These are phyloP conservation scores for Drosophila subpulchrella DNA, from an alignment of 1,140 invertebrate species.

Conservation along the genomic window DNA sequence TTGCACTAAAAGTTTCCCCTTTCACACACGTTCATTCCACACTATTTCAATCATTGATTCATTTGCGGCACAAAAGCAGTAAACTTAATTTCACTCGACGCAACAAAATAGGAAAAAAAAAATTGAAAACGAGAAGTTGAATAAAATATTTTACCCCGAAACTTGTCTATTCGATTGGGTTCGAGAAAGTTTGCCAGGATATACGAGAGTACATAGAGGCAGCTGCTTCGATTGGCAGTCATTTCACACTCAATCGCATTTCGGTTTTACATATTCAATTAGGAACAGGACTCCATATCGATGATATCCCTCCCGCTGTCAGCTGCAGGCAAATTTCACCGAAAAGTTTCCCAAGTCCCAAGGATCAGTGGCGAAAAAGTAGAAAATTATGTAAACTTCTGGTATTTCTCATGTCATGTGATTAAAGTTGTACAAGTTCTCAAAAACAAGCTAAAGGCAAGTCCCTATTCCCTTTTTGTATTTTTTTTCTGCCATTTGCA, in stretches of 20 bases:
- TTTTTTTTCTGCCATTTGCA: constrained; percentile 59
- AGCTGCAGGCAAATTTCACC: constrained; percentile 37
- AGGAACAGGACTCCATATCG: constrained; percentile 33
- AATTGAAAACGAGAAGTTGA: background rate
- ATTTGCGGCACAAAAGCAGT: constrained; percentile 63
- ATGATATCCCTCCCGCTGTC: constrained; percentile 1
- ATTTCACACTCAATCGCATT: constrained; percentile 80
- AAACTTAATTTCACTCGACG: constrained; percentile 61
- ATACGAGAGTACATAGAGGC: constrained; percentile 11
- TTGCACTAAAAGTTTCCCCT: constrained; percentile 41
- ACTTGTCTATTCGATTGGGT: constrained; percentile 38
- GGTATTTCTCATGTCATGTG: constrained; percentile 72
- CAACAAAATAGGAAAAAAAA: background rate
- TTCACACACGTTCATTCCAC: background rate
- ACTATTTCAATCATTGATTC: constrained; percentile 57
- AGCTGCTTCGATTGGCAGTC: constrained; percentile 18
- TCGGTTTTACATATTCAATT: constrained; percentile 76
- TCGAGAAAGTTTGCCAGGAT: constrained; percentile 19
- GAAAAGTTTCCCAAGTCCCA: constrained; percentile 48
- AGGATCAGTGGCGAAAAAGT: constrained; percentile 68
- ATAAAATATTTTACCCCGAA: constrained; percentile 38
- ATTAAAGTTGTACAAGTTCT: constrained; percentile 69
- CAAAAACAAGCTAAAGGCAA: constrained; percentile 4
- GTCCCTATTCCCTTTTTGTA: background rate
- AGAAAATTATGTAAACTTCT: constrained; percentile 66